Conservation (phyloP, 2,888 invertebrate genomes). For the Anagyrus pseudococci region DNA sequence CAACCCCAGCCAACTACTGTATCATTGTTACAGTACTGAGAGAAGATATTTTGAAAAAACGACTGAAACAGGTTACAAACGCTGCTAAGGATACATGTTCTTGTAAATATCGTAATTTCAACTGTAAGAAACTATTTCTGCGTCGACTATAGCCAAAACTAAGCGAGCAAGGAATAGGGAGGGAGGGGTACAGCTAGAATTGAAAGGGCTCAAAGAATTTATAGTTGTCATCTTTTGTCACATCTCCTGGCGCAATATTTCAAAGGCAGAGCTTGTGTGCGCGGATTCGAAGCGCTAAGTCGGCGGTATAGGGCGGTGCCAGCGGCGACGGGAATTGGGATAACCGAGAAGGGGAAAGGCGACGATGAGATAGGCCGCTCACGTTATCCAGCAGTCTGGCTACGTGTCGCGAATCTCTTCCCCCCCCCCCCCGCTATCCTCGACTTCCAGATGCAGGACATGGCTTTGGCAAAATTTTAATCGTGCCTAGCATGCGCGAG, state of each 20-base stretch:
- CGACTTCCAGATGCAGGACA: conserved; percentile 29
- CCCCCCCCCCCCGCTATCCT: not conserved
- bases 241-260: conserved; percentile 38
- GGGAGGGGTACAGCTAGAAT: too few species aligned
- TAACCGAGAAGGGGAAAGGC: not conserved
- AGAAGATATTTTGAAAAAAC: too few species aligned
- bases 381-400: conserved; percentile 16
- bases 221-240: conserved; percentile 37
- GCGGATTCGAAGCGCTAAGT: conserved; percentile 3
- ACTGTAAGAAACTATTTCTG: too few species aligned
- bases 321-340: too few species aligned
- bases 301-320: not conserved
- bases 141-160: too few species aligned
- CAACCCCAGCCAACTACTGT: too few species aligned
- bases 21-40: too few species aligned
- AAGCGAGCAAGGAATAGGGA: too few species aligned
- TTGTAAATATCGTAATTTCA: too few species aligned
- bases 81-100: too few species aligned
- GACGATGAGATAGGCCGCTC: conserved; percentile 25
- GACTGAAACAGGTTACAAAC: too few species aligned
- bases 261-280: conserved; percentile 30
- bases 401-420: conserved; percentile 29
- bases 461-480: conserved; percentile 36
- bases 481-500: conserved; percentile 36
- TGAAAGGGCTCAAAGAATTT: conserved; percentile 34